Percentiles rank a stretch among this genome's conserved stretches.
Evolutionary conservation across 92 coral and sea anemone species (phyloP).

Genomic region (Palythoa caribaeorum): DNA sequence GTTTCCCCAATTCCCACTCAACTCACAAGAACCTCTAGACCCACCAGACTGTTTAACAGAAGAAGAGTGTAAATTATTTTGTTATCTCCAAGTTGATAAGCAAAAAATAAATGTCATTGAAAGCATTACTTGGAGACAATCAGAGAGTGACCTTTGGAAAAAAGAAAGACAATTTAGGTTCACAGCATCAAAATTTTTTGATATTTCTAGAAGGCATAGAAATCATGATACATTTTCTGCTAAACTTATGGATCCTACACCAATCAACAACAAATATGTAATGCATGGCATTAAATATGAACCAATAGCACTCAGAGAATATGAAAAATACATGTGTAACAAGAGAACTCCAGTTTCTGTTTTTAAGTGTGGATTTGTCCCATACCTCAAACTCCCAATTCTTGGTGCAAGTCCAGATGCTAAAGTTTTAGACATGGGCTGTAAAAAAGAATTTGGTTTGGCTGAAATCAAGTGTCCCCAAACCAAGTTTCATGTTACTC

Average conservation of each 20-base stretch:
- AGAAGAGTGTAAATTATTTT: slow-evolving; percentile 2
- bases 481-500: background rate
- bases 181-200: slow-evolving; percentile 1
- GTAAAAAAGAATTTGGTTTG: background rate
- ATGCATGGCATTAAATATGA: background rate
- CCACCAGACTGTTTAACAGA: background rate
- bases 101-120: background rate
- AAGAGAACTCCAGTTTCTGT: background rate
- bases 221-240: slow-evolving; percentile 3
- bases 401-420: slow-evolving; percentile 4
- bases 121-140: slow-evolving; percentile 4
- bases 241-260: slow-evolving; percentile 1
- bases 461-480: slow-evolving; percentile 7
- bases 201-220: slow-evolving; percentile 1
- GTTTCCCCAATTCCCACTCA: slow-evolving; percentile 7
- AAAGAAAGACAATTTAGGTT: slow-evolving; percentile 2
- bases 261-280: slow-evolving; percentile 2
- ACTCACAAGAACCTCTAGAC: background rate
- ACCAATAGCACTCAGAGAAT: background rate
- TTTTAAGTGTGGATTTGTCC: slow-evolving; percentile 1
- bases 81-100: slow-evolving; percentile 1
- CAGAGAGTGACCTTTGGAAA: slow-evolving; percentile 2
- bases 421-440: slow-evolving; percentile 1
- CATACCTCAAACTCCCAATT: background rate
- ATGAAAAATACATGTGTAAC: background rate